Evolutionary conservation across 2,797 vertebrate species (phyloP), one percentile per base, ranked within the genome.

Genomic region (Cacajao melanocephalus): DNA sequence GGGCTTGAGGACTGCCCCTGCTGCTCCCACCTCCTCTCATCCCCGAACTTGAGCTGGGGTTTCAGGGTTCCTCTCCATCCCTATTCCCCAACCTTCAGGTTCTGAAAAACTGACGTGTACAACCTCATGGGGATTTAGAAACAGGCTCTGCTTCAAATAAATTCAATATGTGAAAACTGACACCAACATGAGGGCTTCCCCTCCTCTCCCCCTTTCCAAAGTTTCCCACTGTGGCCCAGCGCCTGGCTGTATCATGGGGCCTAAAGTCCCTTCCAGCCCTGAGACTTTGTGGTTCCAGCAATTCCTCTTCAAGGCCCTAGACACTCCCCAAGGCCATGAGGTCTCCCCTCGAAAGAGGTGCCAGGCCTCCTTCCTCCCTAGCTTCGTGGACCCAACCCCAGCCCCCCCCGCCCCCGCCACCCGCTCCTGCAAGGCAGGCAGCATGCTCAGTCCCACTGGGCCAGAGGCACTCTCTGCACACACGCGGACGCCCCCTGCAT

Each of bases 91-190:
- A 17, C 48, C 80, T 55, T 73, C 46, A 5, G 33, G 41, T 91
- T 85, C 85, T 78, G 82, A 88, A 97, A 90, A 83, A 44, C 58
- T 50, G 39, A 96, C 58, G 46, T 48, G 4, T 13, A 26, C 93
- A 55, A 30, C 55, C 93, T 93, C 55, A 2, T 11, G 80, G 70
- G 83, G 89, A 91, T 67, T 72, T 70, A 87, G 83, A 90, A 96
- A 92, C 83, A 58, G 70, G 64, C 57, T 70, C 46, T 30, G 50
- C 87, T 89, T 84, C 97, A 83, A 75, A 97, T 95, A 96, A 95
- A 86, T 94, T 86, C 92, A 96, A n/a, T 64, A 87, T 91, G 93
- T 83, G 95, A 89, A 93, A 93, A 83, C 58, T 17, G 83, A 96
- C 67, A 79, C 81, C 52, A 30, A 64, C 7, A 64, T 3, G 36